Evolutionary conservation across 2,113 vertebrate genomes (phyloP).

Genomic region (Trematocara unimaculatum): DNA sequence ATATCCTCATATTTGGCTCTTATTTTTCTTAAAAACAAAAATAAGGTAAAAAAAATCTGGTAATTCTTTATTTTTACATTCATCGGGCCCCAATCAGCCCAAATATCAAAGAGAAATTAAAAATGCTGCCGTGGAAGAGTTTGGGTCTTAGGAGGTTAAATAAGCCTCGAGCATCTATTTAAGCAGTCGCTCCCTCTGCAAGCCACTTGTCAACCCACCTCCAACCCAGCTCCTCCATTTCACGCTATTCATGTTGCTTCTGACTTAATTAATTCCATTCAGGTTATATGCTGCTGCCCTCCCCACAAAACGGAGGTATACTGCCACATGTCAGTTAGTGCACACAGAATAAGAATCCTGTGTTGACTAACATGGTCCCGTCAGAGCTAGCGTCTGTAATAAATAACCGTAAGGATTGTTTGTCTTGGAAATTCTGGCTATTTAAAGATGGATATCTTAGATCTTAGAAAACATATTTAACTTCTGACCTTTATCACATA

Average conservation of each 20-base stretch:
- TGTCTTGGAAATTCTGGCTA: neutral
- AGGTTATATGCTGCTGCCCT: neutral
- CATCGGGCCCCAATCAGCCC: too few species aligned
- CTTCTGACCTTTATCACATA: constrained; percentile 88
- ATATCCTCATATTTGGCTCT: too few species aligned
- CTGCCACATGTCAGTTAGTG: neutral
- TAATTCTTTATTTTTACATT: too few species aligned
- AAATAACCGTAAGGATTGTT: neutral
- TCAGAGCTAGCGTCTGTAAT: neutral
- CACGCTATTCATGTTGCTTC: neutral
- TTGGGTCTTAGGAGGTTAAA: neutral
- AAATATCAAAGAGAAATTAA: too few species aligned
- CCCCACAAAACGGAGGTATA: rapidly evolving
- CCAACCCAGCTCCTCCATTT: neutral
- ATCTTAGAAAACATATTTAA: neutral
- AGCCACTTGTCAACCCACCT: neutral
- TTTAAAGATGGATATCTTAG: neutral
- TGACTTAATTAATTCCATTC: neutral
- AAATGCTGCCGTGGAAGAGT: too few species aligned
- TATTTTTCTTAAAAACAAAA: too few species aligned
- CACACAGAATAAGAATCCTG: neutral
- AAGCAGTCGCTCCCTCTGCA: neutral
- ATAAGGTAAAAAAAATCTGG: too few species aligned
- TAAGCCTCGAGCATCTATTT: neutral
- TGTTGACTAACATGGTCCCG: neutral